phyloP scores from a whole-genome alignment of 2,113 vertebrate species.

The Takifugu bimaculatus region DNA sequence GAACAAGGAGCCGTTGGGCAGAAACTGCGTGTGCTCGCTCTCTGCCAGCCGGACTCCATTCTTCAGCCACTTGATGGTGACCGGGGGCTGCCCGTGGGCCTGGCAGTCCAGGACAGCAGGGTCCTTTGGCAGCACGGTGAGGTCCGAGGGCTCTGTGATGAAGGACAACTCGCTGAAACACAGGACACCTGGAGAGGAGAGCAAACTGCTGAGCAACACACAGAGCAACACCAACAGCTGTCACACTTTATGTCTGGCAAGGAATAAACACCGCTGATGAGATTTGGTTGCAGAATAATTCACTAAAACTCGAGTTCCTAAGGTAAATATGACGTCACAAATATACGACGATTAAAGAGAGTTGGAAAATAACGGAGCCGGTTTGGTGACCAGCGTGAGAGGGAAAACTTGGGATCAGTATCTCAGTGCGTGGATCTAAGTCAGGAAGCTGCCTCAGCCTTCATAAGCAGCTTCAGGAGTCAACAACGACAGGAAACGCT shows the following conservation, averaged over 20 bases:
- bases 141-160: conserved; percentile 86
- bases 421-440: no score
- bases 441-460: no score
- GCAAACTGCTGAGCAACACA: not conserved
- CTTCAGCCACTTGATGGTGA: conserved; percentile 88
- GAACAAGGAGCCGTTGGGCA: conserved; percentile 88
- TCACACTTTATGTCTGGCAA: no score
- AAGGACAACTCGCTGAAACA: conserved; percentile 91
- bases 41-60: conserved; percentile 82
- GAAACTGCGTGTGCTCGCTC: conserved; percentile 77
- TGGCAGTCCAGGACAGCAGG: conserved; percentile 85
- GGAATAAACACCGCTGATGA: no score
- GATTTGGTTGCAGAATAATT: no score
- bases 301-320: no score
- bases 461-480: not conserved
- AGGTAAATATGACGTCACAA: no score
- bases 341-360: no score
- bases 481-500: not conserved
- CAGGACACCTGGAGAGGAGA: conserved; percentile 73
- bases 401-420: no score
- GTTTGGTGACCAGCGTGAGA: no score
- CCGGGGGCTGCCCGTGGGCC: conserved; percentile 85
- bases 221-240: no score
- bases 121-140: conserved; percentile 79
- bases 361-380: no score